Conservation (phyloP, 2,888 invertebrate genomes). For the Ophraella communa region DNA sequence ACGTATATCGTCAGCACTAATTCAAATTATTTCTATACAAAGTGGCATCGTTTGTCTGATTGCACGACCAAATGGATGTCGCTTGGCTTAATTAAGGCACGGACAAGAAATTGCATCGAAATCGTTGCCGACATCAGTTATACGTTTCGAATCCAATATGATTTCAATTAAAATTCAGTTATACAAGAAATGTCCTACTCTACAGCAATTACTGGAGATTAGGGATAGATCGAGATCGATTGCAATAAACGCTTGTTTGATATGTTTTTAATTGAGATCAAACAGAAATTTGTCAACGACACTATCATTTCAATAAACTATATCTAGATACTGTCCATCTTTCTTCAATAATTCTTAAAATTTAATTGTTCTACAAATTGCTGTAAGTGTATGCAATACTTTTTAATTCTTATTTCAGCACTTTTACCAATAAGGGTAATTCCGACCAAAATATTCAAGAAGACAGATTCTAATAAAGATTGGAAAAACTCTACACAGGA, state of each 20-base stretch:
- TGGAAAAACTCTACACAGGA: too few relatives aligned
- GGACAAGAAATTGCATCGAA: constrained; percentile 19
- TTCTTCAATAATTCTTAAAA: too few relatives aligned
- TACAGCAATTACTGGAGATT: neutral
- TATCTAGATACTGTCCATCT: neutral
- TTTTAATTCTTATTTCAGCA: too few relatives aligned
- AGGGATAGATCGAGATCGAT: neutral
- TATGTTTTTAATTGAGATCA: neutral
- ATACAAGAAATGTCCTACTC: neutral
- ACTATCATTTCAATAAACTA: neutral
- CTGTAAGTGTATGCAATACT: too few relatives aligned
- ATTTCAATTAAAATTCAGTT: constrained; percentile 1
- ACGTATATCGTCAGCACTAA: constrained; percentile 27
- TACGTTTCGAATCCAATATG: neutral
- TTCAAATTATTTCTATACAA: constrained; percentile 33
- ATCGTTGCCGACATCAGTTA: neutral
- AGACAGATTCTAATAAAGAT: too few relatives aligned
- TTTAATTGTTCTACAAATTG: too few relatives aligned
- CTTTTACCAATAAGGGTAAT: too few relatives aligned
- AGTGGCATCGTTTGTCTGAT: constrained; percentile 37
- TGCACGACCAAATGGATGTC: constrained; percentile 33
- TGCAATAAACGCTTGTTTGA: neutral
- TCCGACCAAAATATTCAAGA: too few relatives aligned
- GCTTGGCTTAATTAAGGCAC: constrained; percentile 30
- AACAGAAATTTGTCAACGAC: neutral